Percentiles rank a stretch among this genome's conserved stretches.
These are phyloP conservation scores for Pristionchus maxplancki DNA, from an alignment of 2,888 invertebrate species.

Conservation along the genomic window DNA sequence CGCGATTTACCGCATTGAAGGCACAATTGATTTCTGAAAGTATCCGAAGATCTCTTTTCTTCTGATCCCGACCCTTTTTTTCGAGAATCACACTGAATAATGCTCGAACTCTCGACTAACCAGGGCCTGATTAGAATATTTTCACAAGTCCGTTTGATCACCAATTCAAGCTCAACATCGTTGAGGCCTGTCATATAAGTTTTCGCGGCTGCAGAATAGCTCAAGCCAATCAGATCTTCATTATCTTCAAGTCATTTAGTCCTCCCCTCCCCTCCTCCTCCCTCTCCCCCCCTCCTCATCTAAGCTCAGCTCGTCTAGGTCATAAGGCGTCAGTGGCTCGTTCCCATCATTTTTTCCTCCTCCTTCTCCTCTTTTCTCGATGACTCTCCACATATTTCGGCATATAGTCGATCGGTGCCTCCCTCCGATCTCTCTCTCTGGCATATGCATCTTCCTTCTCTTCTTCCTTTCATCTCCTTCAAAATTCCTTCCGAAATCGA, in stretches of 20 bases:
- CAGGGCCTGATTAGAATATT: too few species aligned
- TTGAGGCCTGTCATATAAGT: too few species aligned
- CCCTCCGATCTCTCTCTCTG: background rate
- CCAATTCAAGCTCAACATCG: too few species aligned
- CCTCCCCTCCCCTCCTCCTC: background rate
- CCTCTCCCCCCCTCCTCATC: background rate
- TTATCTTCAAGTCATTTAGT: too few species aligned
- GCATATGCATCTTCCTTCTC: conserved; percentile 31
- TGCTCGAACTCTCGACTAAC: too few species aligned
- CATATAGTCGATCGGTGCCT: conserved; percentile 30
- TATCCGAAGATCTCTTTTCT: background rate
- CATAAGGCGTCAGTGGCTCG: conserved; percentile 43
- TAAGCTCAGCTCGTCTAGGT: background rate
- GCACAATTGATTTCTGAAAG: background rate
- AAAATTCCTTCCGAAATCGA: background rate
- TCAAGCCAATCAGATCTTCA: too few species aligned
- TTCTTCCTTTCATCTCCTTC: conserved; percentile 15
- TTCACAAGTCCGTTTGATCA: too few species aligned
- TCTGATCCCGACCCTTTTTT: background rate
- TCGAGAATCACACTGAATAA: too few species aligned
- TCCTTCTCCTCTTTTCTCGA: background rate
- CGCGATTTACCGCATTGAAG: conserved; percentile 12
- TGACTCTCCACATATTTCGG: conserved; percentile 33
- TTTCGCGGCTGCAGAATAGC: too few species aligned
- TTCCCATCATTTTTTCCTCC: conserved; percentile 35